Percentiles rank a stretch among this genome's conserved stretches.
These are phyloP conservation scores for Chrysina gloriosa DNA, from an alignment of 2,888 invertebrate genomes.

Conservation along the genomic window DNA sequence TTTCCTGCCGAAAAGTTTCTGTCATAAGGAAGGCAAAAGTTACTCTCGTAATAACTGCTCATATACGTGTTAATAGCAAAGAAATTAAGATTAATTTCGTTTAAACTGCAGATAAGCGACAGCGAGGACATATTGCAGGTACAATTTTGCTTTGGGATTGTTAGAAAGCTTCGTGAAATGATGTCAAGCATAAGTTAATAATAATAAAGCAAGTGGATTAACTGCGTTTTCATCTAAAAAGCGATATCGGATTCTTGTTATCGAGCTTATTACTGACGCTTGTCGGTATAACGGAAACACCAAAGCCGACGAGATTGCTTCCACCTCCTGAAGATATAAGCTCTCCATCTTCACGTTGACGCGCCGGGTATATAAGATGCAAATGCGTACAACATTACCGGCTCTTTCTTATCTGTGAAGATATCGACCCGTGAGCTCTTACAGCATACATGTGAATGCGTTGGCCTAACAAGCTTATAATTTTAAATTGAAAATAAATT, in stretches of 20 bases:
- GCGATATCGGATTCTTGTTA: conserved; percentile 39
- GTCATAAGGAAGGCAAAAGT: conserved; percentile 18
- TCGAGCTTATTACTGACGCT: conserved; percentile 32
- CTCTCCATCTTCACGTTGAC: background rate
- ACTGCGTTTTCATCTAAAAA: conserved; percentile 24
- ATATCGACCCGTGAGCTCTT: conserved; percentile 9
- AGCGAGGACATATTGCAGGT: background rate
- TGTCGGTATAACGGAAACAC: conserved; percentile 25
- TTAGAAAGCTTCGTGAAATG: background rate
- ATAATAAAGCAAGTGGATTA: conserved; percentile 36
- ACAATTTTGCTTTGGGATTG: conserved; percentile 11
- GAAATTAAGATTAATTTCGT: conserved; percentile 29
- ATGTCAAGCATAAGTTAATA: conserved; percentile 35
- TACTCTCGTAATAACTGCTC: background rate
- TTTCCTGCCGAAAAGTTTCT: conserved; percentile 5
- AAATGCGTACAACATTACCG: conserved; percentile 30
- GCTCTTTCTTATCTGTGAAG: conserved; percentile 22
- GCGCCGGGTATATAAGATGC: conserved; percentile 18
- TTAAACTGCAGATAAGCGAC: background rate
- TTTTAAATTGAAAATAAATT: conserved; percentile 32
- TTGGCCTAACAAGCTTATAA: conserved; percentile 26
- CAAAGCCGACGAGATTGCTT: conserved; percentile 25
- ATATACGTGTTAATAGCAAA: conserved; percentile 6
- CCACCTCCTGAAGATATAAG: conserved; percentile 25
- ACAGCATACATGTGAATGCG: background rate